phyloP scores from a whole-genome alignment of 2,888 invertebrate species.

The Argyra leucocephala region DNA sequence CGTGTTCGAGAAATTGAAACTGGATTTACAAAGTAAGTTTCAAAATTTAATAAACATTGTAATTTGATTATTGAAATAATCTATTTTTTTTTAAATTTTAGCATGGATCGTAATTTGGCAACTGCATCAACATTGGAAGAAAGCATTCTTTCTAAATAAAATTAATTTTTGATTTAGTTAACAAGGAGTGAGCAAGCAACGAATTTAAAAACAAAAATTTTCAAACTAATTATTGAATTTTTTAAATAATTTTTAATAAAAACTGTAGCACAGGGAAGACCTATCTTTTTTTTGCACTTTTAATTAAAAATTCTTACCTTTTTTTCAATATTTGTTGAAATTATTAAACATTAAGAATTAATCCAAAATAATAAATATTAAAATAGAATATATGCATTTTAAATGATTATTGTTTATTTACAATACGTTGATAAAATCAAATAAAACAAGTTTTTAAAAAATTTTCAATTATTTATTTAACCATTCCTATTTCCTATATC shows the following conservation, averaged over 20 bases:
- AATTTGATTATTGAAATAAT: neutral
- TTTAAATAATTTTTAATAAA: neutral
- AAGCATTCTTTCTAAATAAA: constrained; percentile 22
- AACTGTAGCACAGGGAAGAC: neutral
- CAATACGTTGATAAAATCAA: too few relatives aligned
- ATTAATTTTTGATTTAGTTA: too few relatives aligned
- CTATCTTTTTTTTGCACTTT: neutral
- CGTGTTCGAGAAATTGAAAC: constrained; percentile 46
- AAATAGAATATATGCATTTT: too few relatives aligned
- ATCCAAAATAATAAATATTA: too few relatives aligned
- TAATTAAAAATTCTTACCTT: too few relatives aligned
- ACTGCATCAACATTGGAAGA: constrained; percentile 20
- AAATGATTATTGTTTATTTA: too few relatives aligned
- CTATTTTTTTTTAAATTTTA: constrained; percentile 30
- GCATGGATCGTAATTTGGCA: constrained; percentile 21
- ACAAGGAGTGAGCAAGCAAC: neutral
- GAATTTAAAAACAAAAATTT: neutral
- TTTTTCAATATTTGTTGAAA: too few relatives aligned
- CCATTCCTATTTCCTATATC: too few relatives aligned
- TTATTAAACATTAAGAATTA: too few relatives aligned
- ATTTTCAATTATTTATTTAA: too few relatives aligned
- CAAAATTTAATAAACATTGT: neutral
- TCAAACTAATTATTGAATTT: neutral
- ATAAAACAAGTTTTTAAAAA: too few relatives aligned
- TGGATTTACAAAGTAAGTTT: constrained; percentile 22